A percentile compares a stretch with the other conserved stretches of the same genome.
Evolutionary conservation across 1,140 invertebrate genomes (phyloP).

Genomic region (Pissodes strobi): DNA sequence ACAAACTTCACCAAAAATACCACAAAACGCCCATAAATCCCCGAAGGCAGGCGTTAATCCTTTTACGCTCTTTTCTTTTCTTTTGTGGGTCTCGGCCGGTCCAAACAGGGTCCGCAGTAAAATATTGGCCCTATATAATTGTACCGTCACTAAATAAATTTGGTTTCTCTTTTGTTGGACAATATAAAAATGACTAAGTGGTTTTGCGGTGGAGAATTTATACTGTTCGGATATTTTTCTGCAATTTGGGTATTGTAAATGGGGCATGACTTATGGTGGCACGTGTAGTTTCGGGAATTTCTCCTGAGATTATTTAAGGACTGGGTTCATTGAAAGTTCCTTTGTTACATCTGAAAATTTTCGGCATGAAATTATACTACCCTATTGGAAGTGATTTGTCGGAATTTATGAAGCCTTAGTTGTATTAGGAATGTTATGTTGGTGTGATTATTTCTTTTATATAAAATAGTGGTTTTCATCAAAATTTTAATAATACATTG

Average conservation of each 20-base stretch:
- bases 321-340: too few relatives aligned
- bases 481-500: too few relatives aligned
- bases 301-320: too few relatives aligned
- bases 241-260: slow-evolving; percentile 12
- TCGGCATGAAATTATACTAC: too few relatives aligned
- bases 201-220: slow-evolving; percentile 18
- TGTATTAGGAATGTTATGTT: too few relatives aligned
- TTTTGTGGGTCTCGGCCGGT: slow-evolving; percentile 13
- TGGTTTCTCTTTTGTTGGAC: slow-evolving; percentile 8
- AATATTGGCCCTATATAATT: slow-evolving; percentile 21
- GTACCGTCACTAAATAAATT: slow-evolving; percentile 22
- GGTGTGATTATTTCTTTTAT: too few relatives aligned
- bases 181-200: slow-evolving; percentile 26
- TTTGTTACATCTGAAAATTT: too few relatives aligned
- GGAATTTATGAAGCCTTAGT: too few relatives aligned
- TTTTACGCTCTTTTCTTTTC: slow-evolving; percentile 11
- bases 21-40: slow-evolving; percentile 13
- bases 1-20: slow-evolving; percentile 4
- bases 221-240: slow-evolving; percentile 13
- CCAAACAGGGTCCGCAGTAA: slow-evolving; percentile 19
- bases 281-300: slow-evolving; percentile 6
- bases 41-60: slow-evolving; percentile 19
- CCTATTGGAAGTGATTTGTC: too few relatives aligned
- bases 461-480: too few relatives aligned
- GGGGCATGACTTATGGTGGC: slow-evolving; percentile 8